Conservation (phyloP, 2,113 vertebrate genomes). For the Puffinus mauretanicus region DNA sequence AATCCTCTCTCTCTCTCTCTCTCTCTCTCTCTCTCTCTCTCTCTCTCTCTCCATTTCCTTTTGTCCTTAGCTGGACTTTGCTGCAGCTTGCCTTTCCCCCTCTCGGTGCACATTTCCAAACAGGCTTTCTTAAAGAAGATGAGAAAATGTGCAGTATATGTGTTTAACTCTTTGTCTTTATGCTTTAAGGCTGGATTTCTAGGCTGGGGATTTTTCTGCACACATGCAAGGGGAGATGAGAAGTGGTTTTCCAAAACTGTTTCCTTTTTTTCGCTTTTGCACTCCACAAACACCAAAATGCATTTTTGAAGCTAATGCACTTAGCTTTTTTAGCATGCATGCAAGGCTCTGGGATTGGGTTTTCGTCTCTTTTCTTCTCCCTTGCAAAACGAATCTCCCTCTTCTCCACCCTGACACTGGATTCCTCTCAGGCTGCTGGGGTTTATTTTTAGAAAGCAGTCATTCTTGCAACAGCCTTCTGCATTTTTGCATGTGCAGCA, state of each 20-base stretch:
- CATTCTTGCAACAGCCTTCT: slow-evolving; percentile 70
- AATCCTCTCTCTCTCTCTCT: neutral
- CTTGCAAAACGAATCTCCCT: slow-evolving; percentile 58
- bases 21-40: neutral
- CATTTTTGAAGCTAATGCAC: slow-evolving; percentile 56
- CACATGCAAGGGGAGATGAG: slow-evolving; percentile 50
- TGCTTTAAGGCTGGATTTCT: slow-evolving; percentile 60
- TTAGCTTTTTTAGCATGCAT: slow-evolving; percentile 49
- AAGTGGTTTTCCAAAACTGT: slow-evolving; percentile 27
- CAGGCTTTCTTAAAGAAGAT: slow-evolving; percentile 24
- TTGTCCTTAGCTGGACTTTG: slow-evolving; percentile 64
- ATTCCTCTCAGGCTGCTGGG: slow-evolving; percentile 66
- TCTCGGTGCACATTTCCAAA: slow-evolving; percentile 37
- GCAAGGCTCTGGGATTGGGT: neutral
- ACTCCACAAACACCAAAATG: neutral
- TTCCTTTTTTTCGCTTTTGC: slow-evolving; percentile 19
- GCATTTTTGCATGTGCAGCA: slow-evolving; percentile 71
- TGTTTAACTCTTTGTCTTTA: slow-evolving; percentile 61
- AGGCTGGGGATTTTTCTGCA: slow-evolving; percentile 56
- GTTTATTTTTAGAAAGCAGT: slow-evolving; percentile 74
- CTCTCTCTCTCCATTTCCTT: slow-evolving; percentile 46
- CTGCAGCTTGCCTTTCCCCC: slow-evolving; percentile 60
- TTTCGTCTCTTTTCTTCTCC: slow-evolving; percentile 35
- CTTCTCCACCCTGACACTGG: slow-evolving; percentile 48
- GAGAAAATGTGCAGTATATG: neutral